phyloP scores from a whole-genome alignment of 2,113 vertebrate species.

The Etheostoma spectabile region DNA sequence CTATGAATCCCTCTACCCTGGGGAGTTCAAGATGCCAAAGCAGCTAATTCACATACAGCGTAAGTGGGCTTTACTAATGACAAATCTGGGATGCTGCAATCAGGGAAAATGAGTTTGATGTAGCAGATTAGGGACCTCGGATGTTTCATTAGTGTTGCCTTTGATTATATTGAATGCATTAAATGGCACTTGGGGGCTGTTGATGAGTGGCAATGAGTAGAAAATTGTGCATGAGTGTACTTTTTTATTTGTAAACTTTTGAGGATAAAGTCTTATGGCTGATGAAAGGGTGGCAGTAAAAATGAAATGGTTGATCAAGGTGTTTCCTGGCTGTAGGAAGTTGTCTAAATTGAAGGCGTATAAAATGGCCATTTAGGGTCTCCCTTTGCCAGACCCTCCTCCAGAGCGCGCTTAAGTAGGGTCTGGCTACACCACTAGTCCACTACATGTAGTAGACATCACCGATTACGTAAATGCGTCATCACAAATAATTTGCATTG shows the following conservation, averaged over 20 bases:
- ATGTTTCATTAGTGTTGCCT: constrained; percentile 21
- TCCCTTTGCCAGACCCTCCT: too few species aligned
- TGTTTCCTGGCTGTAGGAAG: neutral
- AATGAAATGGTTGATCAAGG: too few species aligned
- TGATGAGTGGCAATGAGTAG: neutral
- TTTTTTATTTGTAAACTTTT: neutral
- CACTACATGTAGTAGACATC: too few species aligned
- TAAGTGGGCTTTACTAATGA: constrained; percentile 83
- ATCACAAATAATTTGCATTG: too few species aligned
- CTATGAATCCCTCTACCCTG: constrained; percentile 99
- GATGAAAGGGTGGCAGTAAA: neutral
- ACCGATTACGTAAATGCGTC: too few species aligned
- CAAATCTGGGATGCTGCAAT: constrained; percentile 11
- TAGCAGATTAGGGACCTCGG: neutral
- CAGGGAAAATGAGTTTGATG: constrained; percentile 14
- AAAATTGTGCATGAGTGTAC: neutral
- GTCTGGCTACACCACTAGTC: too few species aligned
- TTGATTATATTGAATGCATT: constrained; percentile 12
- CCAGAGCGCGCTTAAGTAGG: too few species aligned
- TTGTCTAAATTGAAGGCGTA: neutral
- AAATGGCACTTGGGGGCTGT: neutral
- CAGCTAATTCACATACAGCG: constrained; percentile 99
- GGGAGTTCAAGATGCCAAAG: constrained; percentile 99
- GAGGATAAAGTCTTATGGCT: too few species aligned
- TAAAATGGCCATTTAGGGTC: neutral